Percentiles rank a stretch among this genome's conserved stretches.
phyloP scores from a whole-genome alignment of 2,888 invertebrate genomes.

The Agonopterix subpropinquella region DNA sequence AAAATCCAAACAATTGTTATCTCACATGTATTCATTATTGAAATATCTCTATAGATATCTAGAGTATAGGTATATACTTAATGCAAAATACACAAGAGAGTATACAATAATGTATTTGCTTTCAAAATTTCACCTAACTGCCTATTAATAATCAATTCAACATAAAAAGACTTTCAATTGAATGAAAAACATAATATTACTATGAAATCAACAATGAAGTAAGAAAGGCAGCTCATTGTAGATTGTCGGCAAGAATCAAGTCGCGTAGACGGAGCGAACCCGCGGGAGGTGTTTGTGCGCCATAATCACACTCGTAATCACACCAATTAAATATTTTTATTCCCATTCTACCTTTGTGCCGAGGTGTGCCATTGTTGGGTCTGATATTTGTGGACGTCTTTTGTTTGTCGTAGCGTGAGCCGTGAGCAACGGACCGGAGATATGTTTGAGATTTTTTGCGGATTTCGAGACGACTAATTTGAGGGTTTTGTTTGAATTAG shows the following conservation, averaged over 20 bases:
- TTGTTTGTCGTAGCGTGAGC: constrained; percentile 40
- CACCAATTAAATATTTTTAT: constrained; percentile 71
- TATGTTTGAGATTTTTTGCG: constrained; percentile 14
- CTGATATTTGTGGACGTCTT: constrained; percentile 45
- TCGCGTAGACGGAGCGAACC: constrained; percentile 14
- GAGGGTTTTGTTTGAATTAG: constrained; percentile 1
- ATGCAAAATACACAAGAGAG: too few relatives aligned
- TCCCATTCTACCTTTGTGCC: constrained; percentile 57
- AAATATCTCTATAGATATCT: too few relatives aligned
- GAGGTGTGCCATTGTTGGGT: constrained; percentile 49
- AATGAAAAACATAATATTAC: constrained; percentile 9
- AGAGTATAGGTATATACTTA: too few relatives aligned
- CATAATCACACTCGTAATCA: constrained; percentile 59
- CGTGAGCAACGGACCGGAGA: constrained; percentile 7
- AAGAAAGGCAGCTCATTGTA: constrained; percentile 23
- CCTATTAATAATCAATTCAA: too few relatives aligned
- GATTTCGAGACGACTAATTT: constrained; percentile 15
- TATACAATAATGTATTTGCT: too few relatives aligned
- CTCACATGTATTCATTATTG: too few relatives aligned
- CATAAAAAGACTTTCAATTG: too few relatives aligned
- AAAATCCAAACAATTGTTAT: too few relatives aligned
- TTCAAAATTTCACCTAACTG: too few relatives aligned
- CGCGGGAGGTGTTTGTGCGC: constrained; percentile 64
- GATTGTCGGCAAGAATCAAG: constrained; percentile 17
- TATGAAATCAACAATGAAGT: constrained; percentile 18